These are phyloP conservation scores for Plodia interpunctella DNA, from an alignment of 1,140 invertebrate genomes.

Conservation along the genomic window DNA sequence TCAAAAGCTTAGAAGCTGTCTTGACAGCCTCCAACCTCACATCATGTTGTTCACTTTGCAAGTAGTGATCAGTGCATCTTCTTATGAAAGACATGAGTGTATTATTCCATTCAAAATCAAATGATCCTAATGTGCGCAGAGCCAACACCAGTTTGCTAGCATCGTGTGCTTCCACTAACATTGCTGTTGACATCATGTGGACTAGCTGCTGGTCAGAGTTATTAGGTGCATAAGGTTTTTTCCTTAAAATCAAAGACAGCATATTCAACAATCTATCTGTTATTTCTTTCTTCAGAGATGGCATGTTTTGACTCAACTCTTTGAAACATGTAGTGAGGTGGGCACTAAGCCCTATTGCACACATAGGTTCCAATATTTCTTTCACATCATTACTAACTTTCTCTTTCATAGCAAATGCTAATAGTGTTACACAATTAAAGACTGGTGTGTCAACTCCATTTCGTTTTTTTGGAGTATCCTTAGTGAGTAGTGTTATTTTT, in stretches of 20 bases:
- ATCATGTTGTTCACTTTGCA: slow-evolving; percentile 94
- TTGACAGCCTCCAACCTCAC: slow-evolving; percentile 95
- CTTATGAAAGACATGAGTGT: slow-evolving; percentile 94
- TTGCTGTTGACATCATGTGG: slow-evolving; percentile 49
- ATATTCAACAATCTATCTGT: slow-evolving; percentile 94
- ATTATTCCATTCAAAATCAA: slow-evolving; percentile 98
- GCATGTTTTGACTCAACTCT: slow-evolving; percentile 93
- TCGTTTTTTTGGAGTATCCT: slow-evolving; percentile 86
- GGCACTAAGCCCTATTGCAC: slow-evolving; percentile 92
- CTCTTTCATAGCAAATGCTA: slow-evolving; percentile 90
- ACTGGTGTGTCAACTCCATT: slow-evolving; percentile 90
- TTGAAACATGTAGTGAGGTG: slow-evolving; percentile 94
- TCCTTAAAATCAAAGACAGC: slow-evolving; percentile 92
- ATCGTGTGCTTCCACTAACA: slow-evolving; percentile 80
- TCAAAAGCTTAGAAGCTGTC: slow-evolving; percentile 93
- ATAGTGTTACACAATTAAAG: slow-evolving; percentile 94
- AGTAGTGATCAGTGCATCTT: slow-evolving; percentile 94
- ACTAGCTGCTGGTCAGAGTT: slow-evolving; percentile 61
- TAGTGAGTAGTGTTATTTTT: slow-evolving; percentile 86
- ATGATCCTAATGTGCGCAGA: slow-evolving; percentile 94
- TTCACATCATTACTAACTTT: slow-evolving; percentile 87
- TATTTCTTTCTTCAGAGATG: slow-evolving; percentile 92
- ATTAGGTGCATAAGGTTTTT: slow-evolving; percentile 86
- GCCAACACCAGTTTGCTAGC: slow-evolving; percentile 93
- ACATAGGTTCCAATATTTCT: slow-evolving; percentile 94